Base-by-base conservation (phyloP, 1,140 invertebrate species). In the Leptinotarsa undecemlineata region DNA sequence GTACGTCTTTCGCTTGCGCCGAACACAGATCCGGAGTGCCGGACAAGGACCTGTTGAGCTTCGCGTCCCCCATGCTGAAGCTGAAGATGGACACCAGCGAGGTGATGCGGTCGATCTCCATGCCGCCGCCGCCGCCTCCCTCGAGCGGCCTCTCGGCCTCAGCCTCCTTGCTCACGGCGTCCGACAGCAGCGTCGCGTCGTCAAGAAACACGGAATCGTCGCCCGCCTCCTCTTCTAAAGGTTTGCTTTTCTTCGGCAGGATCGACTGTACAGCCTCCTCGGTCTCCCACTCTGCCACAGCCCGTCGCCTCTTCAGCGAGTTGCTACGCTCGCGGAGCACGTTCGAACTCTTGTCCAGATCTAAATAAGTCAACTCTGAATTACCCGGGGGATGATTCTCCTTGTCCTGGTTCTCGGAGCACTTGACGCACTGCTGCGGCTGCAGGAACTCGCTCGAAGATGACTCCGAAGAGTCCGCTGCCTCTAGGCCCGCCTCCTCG, bases 51-150 rank as follows among this genome's bases (percentile, higher is more conserved):
- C 86, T 81, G 67, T 84, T 87, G 51, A 87, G 79, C 75, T 86
- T 86, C 17, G 76, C 79, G 47, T 75, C 80, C 21, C 81, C 76
- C 72, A 86, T 85, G 26, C 87, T 87, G 77, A 88, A 89, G 80
- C 87, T 88, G 81, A 89, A 89, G 74, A 88, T 88, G 48, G 87
- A 88, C 26, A 88, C 88, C 57, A 88, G 80, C 42, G 87, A 88
- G 23, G 87, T 88, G 57, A 88, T 88, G 48, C 87, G 82, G 78
- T 89, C 88, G 74, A 89, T 87, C 78, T 88, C 88, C 87, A 88
- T 88, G 11, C 84, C 82, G 15, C 77, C 61, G 11, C 84, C 82
- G 15, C 77, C 61, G 19, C 61, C 51, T 51, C 73, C 60, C 47
- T 68, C 67, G 61, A 69, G 57, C 57, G 72, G 73, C 42, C 71